phyloP scores from a whole-genome alignment of 2,113 vertebrate genomes.

The Ranitomeya variabilis region DNA sequence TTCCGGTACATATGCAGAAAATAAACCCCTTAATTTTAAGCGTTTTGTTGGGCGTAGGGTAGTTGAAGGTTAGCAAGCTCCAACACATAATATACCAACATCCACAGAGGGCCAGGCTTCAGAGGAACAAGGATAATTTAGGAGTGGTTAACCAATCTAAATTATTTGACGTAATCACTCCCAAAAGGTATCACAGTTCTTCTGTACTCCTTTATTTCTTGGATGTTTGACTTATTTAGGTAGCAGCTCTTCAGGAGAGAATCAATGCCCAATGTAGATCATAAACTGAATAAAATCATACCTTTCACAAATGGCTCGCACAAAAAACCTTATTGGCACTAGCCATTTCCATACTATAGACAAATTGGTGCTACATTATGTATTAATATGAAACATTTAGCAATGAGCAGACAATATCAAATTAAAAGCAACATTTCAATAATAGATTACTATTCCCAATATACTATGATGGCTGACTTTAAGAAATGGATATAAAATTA shows the following conservation, averaged over 20 bases:
- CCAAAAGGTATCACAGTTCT: too few relatives aligned
- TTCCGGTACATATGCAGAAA: too few relatives aligned
- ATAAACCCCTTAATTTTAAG: too few relatives aligned
- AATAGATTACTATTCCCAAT: neutral
- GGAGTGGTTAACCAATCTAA: too few relatives aligned
- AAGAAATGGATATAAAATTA: conserved; percentile 14
- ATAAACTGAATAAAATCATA: too few relatives aligned
- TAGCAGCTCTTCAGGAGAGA: neutral
- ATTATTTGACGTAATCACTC: neutral
- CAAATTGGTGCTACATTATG: neutral
- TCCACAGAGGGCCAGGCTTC: too few relatives aligned
- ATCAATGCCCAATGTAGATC: neutral
- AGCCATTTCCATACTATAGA: neutral
- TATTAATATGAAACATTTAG: neutral
- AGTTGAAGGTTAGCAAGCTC: too few relatives aligned
- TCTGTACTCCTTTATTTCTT: neutral
- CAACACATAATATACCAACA: too few relatives aligned
- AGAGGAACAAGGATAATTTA: too few relatives aligned
- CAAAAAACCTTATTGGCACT: too few relatives aligned
- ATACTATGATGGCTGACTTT: neutral
- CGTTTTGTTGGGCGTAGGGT: too few relatives aligned
- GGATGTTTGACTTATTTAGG: neutral
- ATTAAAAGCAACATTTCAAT: neutral
- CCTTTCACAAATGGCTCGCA: too few relatives aligned
- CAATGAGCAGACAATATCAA: neutral